phyloP scores from a whole-genome alignment of 2,888 invertebrate species.

The Leucophenga maculata region DNA sequence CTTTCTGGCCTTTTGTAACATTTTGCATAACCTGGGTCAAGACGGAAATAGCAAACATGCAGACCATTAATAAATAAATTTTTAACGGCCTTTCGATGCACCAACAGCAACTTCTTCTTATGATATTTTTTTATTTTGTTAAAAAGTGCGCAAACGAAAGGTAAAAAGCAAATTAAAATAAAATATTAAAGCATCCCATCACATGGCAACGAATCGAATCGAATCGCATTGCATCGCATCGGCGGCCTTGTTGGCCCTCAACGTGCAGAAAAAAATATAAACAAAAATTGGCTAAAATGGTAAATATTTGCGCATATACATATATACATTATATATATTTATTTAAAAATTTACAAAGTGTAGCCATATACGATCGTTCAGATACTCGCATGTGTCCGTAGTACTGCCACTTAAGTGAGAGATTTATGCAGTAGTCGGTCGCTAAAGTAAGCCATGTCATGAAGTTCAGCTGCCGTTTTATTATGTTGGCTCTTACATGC shows the following conservation, averaged over 20 bases:
- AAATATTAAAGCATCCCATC: not conserved
- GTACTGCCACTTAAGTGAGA: constrained; percentile 16
- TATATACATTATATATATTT: constrained; percentile 5
- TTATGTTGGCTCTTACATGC: not conserved
- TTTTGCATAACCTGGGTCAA: constrained; percentile 64
- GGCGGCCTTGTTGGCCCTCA: constrained; percentile 33
- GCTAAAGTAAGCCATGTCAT: constrained; percentile 7
- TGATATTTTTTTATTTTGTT: not conserved
- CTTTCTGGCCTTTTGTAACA: constrained; percentile 61
- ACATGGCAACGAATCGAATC: no score
- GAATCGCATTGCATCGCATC: not conserved
- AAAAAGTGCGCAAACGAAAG: constrained; percentile 2
- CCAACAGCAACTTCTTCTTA: constrained; percentile 1
- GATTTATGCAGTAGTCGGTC: constrained; percentile 20
- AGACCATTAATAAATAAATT: constrained; percentile 59
- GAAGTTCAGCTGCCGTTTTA: constrained; percentile 2
- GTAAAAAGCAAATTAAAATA: constrained; percentile 9
- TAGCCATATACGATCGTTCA: not conserved
- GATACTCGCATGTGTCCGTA: not conserved
- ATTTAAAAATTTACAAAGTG: not conserved
- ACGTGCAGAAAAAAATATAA: constrained; percentile 35
- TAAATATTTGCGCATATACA: not conserved
- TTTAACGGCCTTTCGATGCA: constrained; percentile 27
- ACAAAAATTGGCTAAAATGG: not conserved
- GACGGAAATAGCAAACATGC: constrained; percentile 60